Evolutionary conservation across 2,797 vertebrate genomes (phyloP).

Genomic region (Micrastur ruficollis): DNA sequence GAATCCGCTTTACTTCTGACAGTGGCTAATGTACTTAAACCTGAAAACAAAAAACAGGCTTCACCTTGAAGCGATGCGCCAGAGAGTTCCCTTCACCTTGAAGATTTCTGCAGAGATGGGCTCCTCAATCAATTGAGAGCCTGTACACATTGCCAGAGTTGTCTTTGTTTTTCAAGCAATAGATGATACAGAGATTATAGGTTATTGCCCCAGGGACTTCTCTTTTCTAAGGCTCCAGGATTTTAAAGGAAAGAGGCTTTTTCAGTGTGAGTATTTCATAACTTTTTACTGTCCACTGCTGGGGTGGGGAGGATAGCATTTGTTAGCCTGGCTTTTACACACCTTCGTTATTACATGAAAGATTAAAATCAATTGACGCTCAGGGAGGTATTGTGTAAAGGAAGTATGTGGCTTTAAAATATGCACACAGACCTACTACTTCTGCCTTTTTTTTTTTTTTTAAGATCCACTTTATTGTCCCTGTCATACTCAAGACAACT

Average conservation of each 20-base stretch:
- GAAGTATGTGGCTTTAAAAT: neutral
- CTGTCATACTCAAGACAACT: neutral
- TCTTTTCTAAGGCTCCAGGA: neutral
- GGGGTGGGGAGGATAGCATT: neutral
- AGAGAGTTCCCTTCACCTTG: conserved; percentile 21
- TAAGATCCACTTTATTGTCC: neutral
- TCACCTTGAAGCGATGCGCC: neutral
- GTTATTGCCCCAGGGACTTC: neutral
- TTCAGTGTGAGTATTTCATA: neutral
- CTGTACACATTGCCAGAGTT: neutral
- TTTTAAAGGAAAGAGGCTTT: neutral
- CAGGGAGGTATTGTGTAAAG: neutral
- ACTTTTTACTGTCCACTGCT: neutral
- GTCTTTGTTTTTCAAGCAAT: conserved; percentile 13
- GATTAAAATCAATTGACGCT: neutral
- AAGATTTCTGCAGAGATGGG: neutral
- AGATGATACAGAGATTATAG: conserved; percentile 13
- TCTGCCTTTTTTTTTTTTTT: neutral
- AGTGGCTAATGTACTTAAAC: neutral
- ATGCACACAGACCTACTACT: neutral
- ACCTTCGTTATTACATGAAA: neutral
- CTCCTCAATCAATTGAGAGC: neutral
- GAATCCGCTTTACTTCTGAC: neutral
- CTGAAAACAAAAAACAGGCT: neutral
- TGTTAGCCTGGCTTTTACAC: neutral